Percentiles rank a stretch among this genome's conserved stretches.
Conservation (phyloP, 2,797 vertebrate species). For the Enteromius unitaeniatus region DNA sequence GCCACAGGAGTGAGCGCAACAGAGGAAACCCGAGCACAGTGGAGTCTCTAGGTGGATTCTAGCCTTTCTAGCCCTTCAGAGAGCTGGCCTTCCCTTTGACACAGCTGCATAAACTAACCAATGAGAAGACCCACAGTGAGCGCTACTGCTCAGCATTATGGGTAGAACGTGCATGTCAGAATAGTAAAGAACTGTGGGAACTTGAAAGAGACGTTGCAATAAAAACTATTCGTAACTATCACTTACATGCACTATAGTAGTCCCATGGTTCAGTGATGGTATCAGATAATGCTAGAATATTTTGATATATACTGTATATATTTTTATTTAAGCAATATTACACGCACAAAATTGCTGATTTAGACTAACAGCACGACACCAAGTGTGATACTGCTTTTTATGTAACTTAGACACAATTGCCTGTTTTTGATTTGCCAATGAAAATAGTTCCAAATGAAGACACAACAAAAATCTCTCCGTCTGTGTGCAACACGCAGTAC, state of each 20-base stretch:
- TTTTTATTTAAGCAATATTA: neutral
- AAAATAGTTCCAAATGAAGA: neutral
- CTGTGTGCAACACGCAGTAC: neutral
- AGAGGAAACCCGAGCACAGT: conserved; percentile 15
- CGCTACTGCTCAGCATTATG: neutral
- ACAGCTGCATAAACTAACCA: conserved; percentile 44
- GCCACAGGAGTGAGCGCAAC: conserved; percentile 5
- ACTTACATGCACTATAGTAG: conserved; percentile 1
- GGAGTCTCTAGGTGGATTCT: conserved; percentile 32
- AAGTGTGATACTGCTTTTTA: neutral
- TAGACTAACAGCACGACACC: neutral
- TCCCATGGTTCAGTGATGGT: conserved; percentile 8
- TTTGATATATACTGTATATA: neutral
- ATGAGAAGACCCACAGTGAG: conserved; percentile 12
- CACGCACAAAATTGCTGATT: neutral
- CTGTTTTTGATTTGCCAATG: neutral
- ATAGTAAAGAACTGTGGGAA: conserved; percentile 24
- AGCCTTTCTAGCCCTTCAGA: conserved; percentile 11
- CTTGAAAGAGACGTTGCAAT: neutral
- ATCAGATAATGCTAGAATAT: neutral
- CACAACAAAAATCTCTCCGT: neutral
- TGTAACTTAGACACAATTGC: neutral
- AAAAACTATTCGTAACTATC: neutral
- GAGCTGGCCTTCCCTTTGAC: conserved; percentile 16
- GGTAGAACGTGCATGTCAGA: neutral